These are phyloP conservation scores for Pseudolaguvia tuberculata DNA, from an alignment of 2,113 vertebrate genomes.

Conservation along the genomic window DNA sequence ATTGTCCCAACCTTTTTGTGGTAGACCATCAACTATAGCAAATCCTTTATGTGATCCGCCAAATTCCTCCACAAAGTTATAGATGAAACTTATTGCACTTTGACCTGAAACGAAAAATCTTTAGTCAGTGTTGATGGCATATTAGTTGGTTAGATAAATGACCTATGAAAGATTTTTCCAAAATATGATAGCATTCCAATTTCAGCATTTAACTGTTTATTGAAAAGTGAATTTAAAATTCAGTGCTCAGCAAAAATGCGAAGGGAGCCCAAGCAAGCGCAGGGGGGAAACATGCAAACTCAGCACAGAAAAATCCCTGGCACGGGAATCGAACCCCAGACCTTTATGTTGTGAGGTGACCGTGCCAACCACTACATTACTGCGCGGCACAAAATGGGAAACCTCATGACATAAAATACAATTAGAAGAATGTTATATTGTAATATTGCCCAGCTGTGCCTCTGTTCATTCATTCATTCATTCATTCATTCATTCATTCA, in stretches of 20 bases:
- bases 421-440: background rate
- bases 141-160: background rate
- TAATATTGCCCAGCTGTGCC: too few relatives aligned
- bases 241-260: too few relatives aligned
- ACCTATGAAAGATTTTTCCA: background rate
- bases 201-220: too few relatives aligned
- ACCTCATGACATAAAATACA: background rate
- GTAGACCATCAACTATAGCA: conserved; percentile 60
- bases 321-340: too few relatives aligned
- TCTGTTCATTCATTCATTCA: background rate
- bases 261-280: too few relatives aligned
- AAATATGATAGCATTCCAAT: too few relatives aligned
- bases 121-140: background rate
- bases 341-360: too few relatives aligned
- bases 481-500: background rate
- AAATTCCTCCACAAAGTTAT: conserved; percentile 68
- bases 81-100: conserved; percentile 65
- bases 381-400: background rate
- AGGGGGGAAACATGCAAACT: too few relatives aligned
- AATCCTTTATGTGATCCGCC: conserved; percentile 67
- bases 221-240: too few relatives aligned
- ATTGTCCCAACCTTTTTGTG: conserved; percentile 59
- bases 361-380: too few relatives aligned
- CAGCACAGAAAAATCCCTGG: too few relatives aligned
- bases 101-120: conserved; percentile 56